phyloP scores from a whole-genome alignment of 2,113 vertebrate species.

The Mesoclemmys tuberculata region DNA sequence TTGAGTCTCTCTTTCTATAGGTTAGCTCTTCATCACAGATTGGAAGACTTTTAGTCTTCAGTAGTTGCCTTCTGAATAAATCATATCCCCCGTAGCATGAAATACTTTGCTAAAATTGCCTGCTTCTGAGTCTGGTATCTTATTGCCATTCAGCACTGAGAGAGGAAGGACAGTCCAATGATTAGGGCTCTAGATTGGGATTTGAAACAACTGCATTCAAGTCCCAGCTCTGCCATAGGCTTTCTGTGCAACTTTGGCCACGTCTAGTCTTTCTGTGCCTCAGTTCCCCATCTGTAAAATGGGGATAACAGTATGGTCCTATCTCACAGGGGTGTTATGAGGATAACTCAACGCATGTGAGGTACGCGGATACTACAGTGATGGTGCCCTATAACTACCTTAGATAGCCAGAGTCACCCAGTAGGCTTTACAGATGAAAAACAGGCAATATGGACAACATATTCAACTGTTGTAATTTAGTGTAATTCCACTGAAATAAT shows the following conservation, averaged over 20 bases:
- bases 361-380: background rate
- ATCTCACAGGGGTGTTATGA: background rate
- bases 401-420: background rate
- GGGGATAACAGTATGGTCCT: background rate
- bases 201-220: background rate
- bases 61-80: background rate
- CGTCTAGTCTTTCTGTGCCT: background rate
- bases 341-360: background rate
- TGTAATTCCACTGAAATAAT: background rate
- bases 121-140: background rate
- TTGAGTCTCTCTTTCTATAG: slow-evolving; percentile 50
- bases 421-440: background rate
- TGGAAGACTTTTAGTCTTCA: background rate
- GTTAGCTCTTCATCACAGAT: slow-evolving; percentile 51
- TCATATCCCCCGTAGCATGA: background rate
- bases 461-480: background rate
- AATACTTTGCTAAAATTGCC: background rate
- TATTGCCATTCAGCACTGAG: background rate
- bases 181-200: background rate
- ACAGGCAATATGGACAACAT: background rate
- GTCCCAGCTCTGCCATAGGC: background rate
- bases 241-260: too few species aligned
- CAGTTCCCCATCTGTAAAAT: background rate
- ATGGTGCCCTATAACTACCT: background rate
- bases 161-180: background rate